Base-by-base conservation (phyloP, 2,797 vertebrate genomes). In the Otolemur crassicaudatus region DNA sequence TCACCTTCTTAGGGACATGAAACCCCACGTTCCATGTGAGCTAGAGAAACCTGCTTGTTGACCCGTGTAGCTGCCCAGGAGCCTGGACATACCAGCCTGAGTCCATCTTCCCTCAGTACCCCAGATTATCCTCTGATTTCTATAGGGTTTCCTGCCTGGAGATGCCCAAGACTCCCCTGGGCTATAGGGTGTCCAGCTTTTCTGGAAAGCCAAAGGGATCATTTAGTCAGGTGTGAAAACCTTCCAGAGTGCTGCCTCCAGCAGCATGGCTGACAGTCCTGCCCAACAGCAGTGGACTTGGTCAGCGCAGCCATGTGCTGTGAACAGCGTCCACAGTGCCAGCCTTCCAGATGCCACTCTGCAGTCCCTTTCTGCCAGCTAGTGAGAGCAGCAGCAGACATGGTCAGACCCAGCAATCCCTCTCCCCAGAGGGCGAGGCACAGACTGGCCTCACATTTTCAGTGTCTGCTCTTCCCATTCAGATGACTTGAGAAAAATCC, bases 351-450 rank as follows among this genome's bases (percentile, higher is more conserved):
- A 14, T 3, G 12, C 56, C 60, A 1, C 17, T 14, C 25, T 22
- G 69, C 60, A 4, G 8, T 25, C 67, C 3, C 14, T 0, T 0
- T 25, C 67, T 2, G 12, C 22, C 23, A 0, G 10, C 60, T 31
- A 23, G 12, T 25, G 4, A 60, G 61, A 16, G 23, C 31, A 63
- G 43, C 7, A 0, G 13, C 31, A 37, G 12, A 25, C 29, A 37
- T 29, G 8, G 11, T 13, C 31, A 46, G 61, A 34, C 27, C 61
- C 20, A 12, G n/a, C 12, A 13, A 19, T 8, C 9, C 2, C 8
- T 16, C 22, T 23, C 23, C 27, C 67, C 37, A 2, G 7, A 8
- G 29, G 67, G 72, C 22, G 14, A 20, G 84, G 56, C 81, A 3
- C 23, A 7, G 31, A 9, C 0, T 25, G 1, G 7, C 17, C 34